These are phyloP conservation scores for Buceros bicornis DNA, from an alignment of 2,797 vertebrate genomes.

Conservation along the genomic window DNA sequence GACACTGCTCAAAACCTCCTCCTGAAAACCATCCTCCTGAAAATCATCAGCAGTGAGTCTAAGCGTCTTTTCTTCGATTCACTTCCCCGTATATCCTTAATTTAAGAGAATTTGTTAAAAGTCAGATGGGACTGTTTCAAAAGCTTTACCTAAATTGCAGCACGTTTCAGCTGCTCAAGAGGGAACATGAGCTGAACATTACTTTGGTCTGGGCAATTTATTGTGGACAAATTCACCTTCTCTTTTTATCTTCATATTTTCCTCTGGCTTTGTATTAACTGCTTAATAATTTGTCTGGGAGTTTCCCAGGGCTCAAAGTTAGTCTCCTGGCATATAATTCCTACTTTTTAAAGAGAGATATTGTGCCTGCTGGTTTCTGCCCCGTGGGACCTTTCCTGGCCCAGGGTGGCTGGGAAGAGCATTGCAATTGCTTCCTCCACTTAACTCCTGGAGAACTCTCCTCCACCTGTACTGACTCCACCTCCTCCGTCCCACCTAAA, in stretches of 20 bases:
- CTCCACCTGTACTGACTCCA: background rate
- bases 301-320: background rate
- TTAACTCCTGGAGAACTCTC: accelerated
- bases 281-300: background rate
- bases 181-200: background rate
- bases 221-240: background rate
- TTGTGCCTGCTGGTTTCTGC: background rate
- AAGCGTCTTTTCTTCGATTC: background rate
- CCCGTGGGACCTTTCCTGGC: background rate
- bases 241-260: background rate
- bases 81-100: background rate
- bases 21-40: background rate
- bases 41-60: background rate
- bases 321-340: background rate
- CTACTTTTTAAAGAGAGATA: background rate
- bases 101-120: background rate
- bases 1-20: background rate
- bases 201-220: background rate
- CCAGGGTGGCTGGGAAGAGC: background rate
- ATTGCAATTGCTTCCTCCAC: background rate
- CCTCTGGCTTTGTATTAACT: background rate
- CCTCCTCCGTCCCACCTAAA: background rate
- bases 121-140: background rate
- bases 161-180: background rate
- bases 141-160: background rate